Evolutionary conservation across 2,797 vertebrate genomes (phyloP).

Genomic region (Coregonus ussuriensis): DNA sequence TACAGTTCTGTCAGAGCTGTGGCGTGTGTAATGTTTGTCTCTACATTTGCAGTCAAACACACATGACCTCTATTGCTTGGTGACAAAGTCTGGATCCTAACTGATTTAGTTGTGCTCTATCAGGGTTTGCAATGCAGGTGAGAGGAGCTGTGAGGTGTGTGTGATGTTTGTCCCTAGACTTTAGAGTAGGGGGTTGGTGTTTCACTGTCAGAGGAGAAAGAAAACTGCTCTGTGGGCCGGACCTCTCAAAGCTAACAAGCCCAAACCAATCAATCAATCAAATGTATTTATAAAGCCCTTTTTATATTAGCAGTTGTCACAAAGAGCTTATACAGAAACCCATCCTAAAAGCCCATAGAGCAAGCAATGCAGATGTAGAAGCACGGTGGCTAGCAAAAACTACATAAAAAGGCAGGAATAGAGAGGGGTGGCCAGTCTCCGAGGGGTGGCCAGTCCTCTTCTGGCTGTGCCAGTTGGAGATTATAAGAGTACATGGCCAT

Average conservation of each 20-base stretch:
- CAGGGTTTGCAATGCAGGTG: slow-evolving; percentile 10
- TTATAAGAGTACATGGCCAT: too few relatives aligned
- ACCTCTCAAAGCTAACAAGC: slow-evolving; percentile 42
- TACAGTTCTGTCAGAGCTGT: neutral
- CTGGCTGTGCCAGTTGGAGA: too few relatives aligned
- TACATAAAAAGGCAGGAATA: too few relatives aligned
- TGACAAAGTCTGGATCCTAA: neutral
- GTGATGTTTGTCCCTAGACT: slow-evolving; percentile 29
- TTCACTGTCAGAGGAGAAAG: slow-evolving; percentile 24
- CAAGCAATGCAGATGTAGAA: too few relatives aligned
- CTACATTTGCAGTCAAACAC: neutral
- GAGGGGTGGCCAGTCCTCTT: too few relatives aligned
- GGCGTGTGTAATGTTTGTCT: neutral
- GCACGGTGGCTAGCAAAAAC: too few relatives aligned
- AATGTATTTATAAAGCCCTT: too few relatives aligned
- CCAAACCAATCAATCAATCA: too few relatives aligned
- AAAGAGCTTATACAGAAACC: too few relatives aligned
- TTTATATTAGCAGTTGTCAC: too few relatives aligned
- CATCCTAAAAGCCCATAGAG: too few relatives aligned
- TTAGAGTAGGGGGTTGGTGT: slow-evolving; percentile 24
- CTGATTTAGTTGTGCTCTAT: neutral
- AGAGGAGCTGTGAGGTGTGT: slow-evolving; percentile 12
- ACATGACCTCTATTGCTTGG: neutral
- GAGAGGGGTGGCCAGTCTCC: too few relatives aligned
- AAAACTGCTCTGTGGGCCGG: neutral